These are phyloP conservation scores for Melanocharis versteri DNA, from an alignment of 2,113 vertebrate genomes.

Conservation along the genomic window DNA sequence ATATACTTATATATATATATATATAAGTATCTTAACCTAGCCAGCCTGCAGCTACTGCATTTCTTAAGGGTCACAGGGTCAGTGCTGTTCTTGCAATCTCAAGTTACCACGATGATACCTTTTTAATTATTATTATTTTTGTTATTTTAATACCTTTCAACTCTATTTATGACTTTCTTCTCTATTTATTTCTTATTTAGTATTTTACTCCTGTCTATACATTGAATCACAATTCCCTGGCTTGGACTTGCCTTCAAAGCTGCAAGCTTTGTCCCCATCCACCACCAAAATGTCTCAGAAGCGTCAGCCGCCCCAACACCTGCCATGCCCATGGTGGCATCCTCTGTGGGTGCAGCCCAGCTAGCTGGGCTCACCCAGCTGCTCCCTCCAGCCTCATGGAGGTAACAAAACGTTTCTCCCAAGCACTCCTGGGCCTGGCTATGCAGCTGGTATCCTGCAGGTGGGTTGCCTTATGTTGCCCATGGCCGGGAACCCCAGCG, in stretches of 20 bases:
- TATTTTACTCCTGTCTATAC: not conserved
- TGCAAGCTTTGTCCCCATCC: not conserved
- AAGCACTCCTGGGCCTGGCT: not conserved
- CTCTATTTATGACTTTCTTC: slow-evolving; percentile 43
- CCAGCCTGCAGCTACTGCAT: not conserved
- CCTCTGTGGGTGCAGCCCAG: not conserved
- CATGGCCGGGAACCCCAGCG: not conserved
- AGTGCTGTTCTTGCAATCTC: not conserved
- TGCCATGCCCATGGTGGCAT: accelerated
- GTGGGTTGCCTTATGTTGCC: not conserved
- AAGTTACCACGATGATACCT: not conserved
- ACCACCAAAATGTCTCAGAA: not conserved
- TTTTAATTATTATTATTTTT: not conserved
- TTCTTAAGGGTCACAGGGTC: slow-evolving; percentile 46
- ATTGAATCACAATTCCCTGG: not conserved
- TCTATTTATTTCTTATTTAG: slow-evolving; percentile 51
- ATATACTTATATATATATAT: not conserved
- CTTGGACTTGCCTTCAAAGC: not conserved
- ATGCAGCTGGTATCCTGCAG: not conserved
- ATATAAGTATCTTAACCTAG: not conserved
- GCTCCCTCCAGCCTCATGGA: not conserved
- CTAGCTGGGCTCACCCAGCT: not conserved
- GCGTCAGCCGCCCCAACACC: accelerated
- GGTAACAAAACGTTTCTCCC: accelerated
- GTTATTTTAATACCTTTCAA: slow-evolving; percentile 29